Base-by-base conservation (phyloP, 2,113 vertebrate genomes). In the Callionymus lyra region DNA sequence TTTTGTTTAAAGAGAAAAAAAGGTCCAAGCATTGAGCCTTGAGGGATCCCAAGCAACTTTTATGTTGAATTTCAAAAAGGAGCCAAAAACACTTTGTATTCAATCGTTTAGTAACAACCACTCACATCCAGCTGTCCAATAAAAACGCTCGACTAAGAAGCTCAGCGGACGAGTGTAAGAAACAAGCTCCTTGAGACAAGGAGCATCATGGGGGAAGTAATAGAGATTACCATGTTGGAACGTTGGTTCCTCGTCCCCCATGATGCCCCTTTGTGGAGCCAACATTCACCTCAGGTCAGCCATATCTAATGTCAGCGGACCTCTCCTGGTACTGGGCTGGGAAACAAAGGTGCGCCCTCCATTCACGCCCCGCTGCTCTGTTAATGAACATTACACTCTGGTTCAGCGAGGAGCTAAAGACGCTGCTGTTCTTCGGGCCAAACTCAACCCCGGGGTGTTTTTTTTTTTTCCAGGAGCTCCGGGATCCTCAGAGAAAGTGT, bases 361-460 rank as follows among this genome's bases (percentile, higher is more conserved):
- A 71, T 62, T 71, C 53, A 53, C 35, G 59, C 33, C 44, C 68
- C 34, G 47, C 50, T 70, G 59, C 69, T 78, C 49, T 52, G 64
- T 65, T 84, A 83, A 85, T 84, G 78, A 86, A 86, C 81, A 85
- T 86, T 84, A 82, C 57, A 12, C 15, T 67, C 58, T 34, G 79
- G 71, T 81, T 84, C 79, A 82, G 57, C 76, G 80, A 69, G 56
- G 72, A 50, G 47, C 68, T 77, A 77, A 82, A 76, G 56, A 59
- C 32, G 6, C 38, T 2, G 9, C 36, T 31, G 14, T 33, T 16
- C 27, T 63, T 65, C 63, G 27, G 18, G 1, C 33, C 50, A 27
- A 27, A 8, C 21, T 27, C 21, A 27, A 27, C 4, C 21, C 21
- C 8, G 42, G 27, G 31, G 14, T 34, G n/a, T n/a, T n/a, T n/a